Conservation (phyloP, 2,888 invertebrate genomes). For the Deladenus siricidicola region DNA sequence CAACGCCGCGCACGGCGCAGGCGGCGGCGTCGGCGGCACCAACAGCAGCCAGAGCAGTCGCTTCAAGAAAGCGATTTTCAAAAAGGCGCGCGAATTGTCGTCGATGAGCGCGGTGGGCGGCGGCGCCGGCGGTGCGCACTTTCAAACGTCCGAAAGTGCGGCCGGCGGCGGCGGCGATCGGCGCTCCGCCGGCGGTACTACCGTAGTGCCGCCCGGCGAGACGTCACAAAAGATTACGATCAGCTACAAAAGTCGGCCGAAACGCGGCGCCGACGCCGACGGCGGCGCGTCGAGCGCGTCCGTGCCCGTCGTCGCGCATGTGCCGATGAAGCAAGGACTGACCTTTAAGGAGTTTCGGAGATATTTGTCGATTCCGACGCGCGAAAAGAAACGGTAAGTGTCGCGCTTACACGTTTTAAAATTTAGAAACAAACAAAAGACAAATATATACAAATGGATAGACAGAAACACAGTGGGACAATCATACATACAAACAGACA, state of each 20-base stretch:
- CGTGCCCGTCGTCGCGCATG: slow-evolving; percentile 43
- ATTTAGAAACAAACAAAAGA: too few species aligned
- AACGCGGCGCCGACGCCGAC: slow-evolving; percentile 14
- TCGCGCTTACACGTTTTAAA: too few species aligned
- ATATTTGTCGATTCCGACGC: slow-evolving; percentile 34
- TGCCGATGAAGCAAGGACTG: slow-evolving; percentile 26
- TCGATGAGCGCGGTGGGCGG: background rate
- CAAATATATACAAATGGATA: too few species aligned
- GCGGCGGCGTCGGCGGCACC: background rate
- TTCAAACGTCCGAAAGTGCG: slow-evolving; percentile 10
- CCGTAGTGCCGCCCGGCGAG: background rate
- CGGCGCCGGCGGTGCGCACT: background rate
- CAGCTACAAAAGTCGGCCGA: slow-evolving; percentile 8
- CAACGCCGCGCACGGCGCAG: slow-evolving; percentile 6
- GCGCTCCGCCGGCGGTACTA: background rate
- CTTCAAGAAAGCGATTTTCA: slow-evolving; percentile 12
- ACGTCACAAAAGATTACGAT: slow-evolving; percentile 13
- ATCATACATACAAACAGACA: too few species aligned
- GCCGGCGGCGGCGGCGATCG: background rate
- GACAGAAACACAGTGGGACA: too few species aligned
- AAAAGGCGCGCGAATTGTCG: slow-evolving; percentile 18
- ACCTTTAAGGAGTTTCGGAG: slow-evolving; percentile 38
- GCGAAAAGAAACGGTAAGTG: slow-evolving; percentile 32
- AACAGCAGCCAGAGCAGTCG: slow-evolving; percentile 1
- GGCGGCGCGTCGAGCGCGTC: slow-evolving; percentile 20